Evolutionary conservation across 2,888 invertebrate species (phyloP), one percentile per base, ranked within the genome.

Genomic region (Zelleria hepariella): DNA sequence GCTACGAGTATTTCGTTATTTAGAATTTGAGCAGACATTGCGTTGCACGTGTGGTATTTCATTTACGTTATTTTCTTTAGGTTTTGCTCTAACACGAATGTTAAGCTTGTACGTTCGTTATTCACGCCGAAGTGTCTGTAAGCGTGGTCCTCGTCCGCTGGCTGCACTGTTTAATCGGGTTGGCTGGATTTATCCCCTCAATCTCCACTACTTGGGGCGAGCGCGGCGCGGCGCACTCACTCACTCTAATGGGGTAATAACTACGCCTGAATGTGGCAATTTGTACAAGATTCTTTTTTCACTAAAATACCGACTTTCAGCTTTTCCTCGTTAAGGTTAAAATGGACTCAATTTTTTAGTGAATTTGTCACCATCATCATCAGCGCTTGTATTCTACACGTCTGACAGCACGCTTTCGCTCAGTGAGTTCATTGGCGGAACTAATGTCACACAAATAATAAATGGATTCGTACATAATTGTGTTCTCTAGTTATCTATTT

Each of bases 181-280:
- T 72, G 64, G 64, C 62, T 67, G 71, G 72, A 79, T 79, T 79
- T 77, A 78, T 77, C 69, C 69, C 71, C 72, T 74, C 78, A 78
- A 78, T 79, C 72, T 77, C 69, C 72, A 68, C 72, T 70, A 68
- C 71, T 74, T 70, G 66, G 66, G 66, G 62, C 64, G 66, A 67
- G 68, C 66, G 32, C n/a, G 32, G 32, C 32, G 32, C 32, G 15
- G 67, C 68, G 69, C 72, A 71, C 68, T 77, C 75, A 70, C 73
- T 81, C 77, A 73, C 74, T 68, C 66, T 82, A 82, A 82, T 82
- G 73, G 76, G 72, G 78, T 76, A 79, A 82, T 80, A 79, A 82
- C 78, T 82, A 81, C 75, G 74, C 74, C 71, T 73, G 75, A 77
- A 78, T 71, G 76, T 70, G 72, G 71, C 74, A 76, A 81, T 81